Base-by-base conservation (phyloP, 2,113 vertebrate species). In the Tapirus terrestris region DNA sequence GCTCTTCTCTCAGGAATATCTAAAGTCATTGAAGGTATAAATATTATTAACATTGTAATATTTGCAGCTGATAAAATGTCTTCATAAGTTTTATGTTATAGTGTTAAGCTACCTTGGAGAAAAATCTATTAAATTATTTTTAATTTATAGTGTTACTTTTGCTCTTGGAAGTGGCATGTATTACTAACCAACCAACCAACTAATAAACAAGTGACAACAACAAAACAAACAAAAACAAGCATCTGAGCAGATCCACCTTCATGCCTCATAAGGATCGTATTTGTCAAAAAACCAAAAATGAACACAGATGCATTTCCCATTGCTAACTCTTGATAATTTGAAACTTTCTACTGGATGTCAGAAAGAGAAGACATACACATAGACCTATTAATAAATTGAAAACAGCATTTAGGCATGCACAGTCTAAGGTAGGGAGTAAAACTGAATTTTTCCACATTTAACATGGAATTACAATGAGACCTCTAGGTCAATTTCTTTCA, bases 81-180 rank as follows among this genome's bases (percentile, higher is more conserved):
- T 94, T 91, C 18, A 20, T 91, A 83, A 61, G 27, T 23, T 87
- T 91, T 94, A 48, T 63, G 14, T 48, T 73, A 94, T 3, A 77
- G 29, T 63, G 25, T 89, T 94, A 70, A 88, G 20, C 27, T 39
- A 61, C 39, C 25, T 56, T 83, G 12, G 9, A 84, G 48, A 94
- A 91, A 91, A 96, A 58, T 51, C 51, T 91, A 29, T 83, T 76
- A 45, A 73, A 79, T 70, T 68, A 81, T 91, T 96, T 96, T 89
- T 68, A 88, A 56, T 72, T 84, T 56, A 48, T 36, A 65, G 8
- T 85, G 16, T 86, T 80, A 61, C 1, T 76, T 93, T 39, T 92
- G 21, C 25, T 89, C 23, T 56, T 82, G 33, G 56, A 16, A 75
- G 48, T 65, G 33, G 73, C 39, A 58, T 51, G 5, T 25, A 9